Percentiles rank a stretch among this genome's conserved stretches.
Evolutionary conservation across 2,113 vertebrate species (phyloP).

Genomic region (Aegithalos caudatus): DNA sequence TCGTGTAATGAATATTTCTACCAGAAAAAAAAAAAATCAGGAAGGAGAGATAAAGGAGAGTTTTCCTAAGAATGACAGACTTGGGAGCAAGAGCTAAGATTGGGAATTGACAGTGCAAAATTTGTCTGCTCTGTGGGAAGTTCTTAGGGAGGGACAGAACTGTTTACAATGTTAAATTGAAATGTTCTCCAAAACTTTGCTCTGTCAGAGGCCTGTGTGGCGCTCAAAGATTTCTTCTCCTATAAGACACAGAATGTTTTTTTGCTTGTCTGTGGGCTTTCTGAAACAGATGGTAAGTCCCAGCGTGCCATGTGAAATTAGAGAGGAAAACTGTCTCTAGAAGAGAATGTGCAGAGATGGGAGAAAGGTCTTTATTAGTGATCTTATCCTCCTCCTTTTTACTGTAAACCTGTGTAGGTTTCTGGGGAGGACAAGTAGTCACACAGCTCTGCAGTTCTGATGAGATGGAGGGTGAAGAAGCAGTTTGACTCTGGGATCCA

Average conservation of each 20-base stretch:
- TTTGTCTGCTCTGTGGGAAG: neutral
- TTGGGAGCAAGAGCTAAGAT: neutral
- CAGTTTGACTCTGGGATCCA: neutral
- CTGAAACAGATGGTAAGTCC: constrained; percentile 38
- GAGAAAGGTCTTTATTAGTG: constrained; percentile 6
- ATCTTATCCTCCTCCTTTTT: neutral
- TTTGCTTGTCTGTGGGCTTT: neutral
- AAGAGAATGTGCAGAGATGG: neutral
- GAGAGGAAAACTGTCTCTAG: neutral
- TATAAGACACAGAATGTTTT: neutral
- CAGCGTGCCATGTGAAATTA: constrained; percentile 10
- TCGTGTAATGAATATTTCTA: neutral
- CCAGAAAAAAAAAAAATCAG: neutral
- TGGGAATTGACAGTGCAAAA: neutral
- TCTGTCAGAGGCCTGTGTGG: neutral
- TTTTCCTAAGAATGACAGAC: neutral
- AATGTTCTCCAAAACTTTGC: neutral
- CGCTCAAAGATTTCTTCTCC: neutral
- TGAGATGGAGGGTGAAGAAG: neutral
- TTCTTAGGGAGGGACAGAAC: neutral
- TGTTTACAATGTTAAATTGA: neutral
- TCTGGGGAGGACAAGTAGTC: neutral
- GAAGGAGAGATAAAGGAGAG: neutral
- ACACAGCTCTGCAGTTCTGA: neutral
- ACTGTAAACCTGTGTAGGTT: neutral